phyloP scores from a whole-genome alignment of 2,113 vertebrate species.

The Pseudorectes ferrugineus region DNA sequence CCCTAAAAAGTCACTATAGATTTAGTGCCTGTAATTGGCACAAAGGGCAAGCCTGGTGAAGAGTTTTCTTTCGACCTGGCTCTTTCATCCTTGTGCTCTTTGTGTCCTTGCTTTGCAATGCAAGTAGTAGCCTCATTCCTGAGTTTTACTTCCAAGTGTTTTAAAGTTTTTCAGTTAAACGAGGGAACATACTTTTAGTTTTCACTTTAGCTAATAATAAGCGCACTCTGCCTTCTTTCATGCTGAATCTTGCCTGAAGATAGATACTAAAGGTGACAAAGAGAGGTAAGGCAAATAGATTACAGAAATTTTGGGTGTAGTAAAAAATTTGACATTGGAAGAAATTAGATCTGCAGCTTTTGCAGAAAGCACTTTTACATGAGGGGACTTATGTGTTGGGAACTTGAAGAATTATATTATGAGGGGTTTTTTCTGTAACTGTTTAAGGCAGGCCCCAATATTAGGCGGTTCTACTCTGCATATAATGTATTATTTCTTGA shows the following conservation, averaged over 20 bases:
- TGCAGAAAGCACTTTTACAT: not conserved
- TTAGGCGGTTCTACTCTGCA: not conserved
- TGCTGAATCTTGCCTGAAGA: not conserved
- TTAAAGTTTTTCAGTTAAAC: not conserved
- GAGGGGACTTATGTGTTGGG: accelerated
- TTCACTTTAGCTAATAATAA: not conserved
- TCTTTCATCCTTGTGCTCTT: not conserved
- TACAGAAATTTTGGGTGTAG: not conserved
- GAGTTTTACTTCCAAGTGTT: not conserved
- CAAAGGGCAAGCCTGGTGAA: accelerated
- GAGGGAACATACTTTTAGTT: not conserved
- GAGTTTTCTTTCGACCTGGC: not conserved
- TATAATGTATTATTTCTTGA: not conserved
- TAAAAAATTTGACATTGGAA: not conserved
- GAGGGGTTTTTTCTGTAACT: accelerated
- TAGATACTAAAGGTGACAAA: not conserved
- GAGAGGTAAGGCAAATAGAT: not conserved
- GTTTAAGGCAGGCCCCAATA: not conserved
- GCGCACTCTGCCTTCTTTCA: not conserved
- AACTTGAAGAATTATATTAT: not conserved
- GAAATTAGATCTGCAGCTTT: not conserved
- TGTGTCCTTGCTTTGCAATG: not conserved
- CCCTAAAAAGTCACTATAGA: not conserved
- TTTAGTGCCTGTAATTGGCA: not conserved
- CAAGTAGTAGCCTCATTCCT: not conserved